Conservation (phyloP, 1,140 invertebrate species). For the Ridgeia piscesae region DNA sequence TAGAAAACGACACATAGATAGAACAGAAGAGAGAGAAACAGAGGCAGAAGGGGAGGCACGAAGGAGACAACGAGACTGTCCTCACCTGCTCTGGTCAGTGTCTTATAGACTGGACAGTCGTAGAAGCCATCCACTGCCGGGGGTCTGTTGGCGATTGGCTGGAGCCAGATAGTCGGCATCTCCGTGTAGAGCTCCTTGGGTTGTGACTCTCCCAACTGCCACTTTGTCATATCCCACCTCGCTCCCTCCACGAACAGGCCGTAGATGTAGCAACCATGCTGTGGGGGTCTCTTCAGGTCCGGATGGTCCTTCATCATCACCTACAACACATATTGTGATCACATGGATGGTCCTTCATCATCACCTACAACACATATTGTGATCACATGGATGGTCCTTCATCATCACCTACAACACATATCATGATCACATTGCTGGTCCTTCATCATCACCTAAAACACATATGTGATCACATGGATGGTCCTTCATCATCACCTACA, state of each 20-base stretch:
- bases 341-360: conserved; percentile 39
- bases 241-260: conserved; percentile 58
- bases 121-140: conserved; percentile 47
- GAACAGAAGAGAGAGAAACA: background rate
- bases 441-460: no score
- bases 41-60: background rate
- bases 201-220: conserved; percentile 50
- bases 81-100: conserved; percentile 57
- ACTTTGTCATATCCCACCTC: conserved; percentile 49
- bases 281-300: conserved; percentile 45
- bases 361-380: background rate
- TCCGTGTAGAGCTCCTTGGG: conserved; percentile 59
- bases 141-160: conserved; percentile 50
- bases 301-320: conserved; percentile 40
- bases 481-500: no score
- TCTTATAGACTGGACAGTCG: conserved; percentile 59
- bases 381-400: background rate
- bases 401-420: background rate
- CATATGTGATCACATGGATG: no score
- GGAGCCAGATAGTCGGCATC: conserved; percentile 56
- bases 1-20: no score
- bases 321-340: background rate
- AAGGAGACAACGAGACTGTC: background rate
- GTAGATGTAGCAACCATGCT: conserved; percentile 58
- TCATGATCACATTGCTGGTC: background rate